Conservation (phyloP, 2,113 vertebrate species). For the Coregonus clupeaformis region DNA sequence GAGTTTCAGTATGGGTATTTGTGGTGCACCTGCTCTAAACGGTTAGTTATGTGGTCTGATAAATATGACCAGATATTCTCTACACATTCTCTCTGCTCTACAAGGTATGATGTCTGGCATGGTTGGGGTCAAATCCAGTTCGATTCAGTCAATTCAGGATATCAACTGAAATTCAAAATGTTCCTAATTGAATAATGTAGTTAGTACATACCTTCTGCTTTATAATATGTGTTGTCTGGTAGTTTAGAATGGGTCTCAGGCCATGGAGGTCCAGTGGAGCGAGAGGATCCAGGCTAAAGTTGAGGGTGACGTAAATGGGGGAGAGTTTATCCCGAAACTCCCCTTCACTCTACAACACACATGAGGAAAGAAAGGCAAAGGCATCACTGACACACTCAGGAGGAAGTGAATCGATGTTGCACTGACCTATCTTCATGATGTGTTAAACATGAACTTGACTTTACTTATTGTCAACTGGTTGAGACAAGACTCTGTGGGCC, state of each 20-base stretch:
- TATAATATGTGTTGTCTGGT: constrained; percentile 78
- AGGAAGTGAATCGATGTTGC: background rate
- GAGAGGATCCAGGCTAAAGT: constrained; percentile 83
- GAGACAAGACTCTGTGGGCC: background rate
- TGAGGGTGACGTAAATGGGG: constrained; percentile 82
- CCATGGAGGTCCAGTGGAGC: constrained; percentile 72
- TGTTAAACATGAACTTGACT: no score
- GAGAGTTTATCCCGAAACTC: constrained; percentile 93
- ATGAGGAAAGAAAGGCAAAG: constrained; percentile 4
- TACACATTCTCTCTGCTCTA: constrained; percentile 66
- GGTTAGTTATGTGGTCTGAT: no score
- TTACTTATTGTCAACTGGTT: background rate
- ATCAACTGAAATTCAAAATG: background rate
- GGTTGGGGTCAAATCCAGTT: background rate
- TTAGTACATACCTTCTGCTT: constrained; percentile 79
- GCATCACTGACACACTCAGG: background rate
- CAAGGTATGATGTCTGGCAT: background rate
- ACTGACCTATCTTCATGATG: no score
- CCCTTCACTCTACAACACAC: constrained; percentile 77
- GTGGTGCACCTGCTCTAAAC: no score
- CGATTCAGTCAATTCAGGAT: background rate
- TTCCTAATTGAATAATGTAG: background rate
- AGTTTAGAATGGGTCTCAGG: constrained; percentile 81
- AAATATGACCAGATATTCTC: constrained; percentile 42
- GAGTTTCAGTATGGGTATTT: constrained; percentile 78